Base-by-base conservation (phyloP, 2,888 invertebrate genomes). In the Trissolcus japonicus region DNA sequence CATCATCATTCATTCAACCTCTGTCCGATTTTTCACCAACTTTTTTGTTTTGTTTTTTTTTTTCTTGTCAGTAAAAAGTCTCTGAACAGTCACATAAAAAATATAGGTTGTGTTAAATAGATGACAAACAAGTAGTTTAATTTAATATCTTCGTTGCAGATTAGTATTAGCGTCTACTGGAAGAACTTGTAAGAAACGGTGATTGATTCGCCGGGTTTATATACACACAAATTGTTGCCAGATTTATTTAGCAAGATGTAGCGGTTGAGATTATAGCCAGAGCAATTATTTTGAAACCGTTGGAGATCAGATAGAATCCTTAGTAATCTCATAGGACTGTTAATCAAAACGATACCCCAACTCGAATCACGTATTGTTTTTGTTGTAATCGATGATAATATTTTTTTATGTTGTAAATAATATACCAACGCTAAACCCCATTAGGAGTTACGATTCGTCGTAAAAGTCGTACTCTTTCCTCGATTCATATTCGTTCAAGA, bases 331-430 rank as follows among this genome's bases (percentile, higher is more conserved):
- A 35, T 35, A 35, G 35, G 35, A 35, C 35, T 35, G 11, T 35
- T 7, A 35, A 35, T 35, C 35, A 35, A 35, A 29, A 25, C 25
- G 25, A 25, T 11, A 35, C 35, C 35, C 35, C 2, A 35, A 35
- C 35, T 35, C 35, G n/a, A 46, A 55, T 73, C 35, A 25, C 16
- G 60, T 53, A 80, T 67, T 80, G 77, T 78, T 81, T 81, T 77
- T 82, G 76, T 80, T 82, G 66, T 79, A 62, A 78, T 76, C 78
- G 73, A 76, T 79, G 35, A 81, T 80, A 80, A 78, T 81, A 81
- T 82, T 81, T 81, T 81, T 81, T 82, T 82, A 63, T 78, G 82
- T 81, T 81, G 81, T 82, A 82, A 80, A 81, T 81, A 82, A 78
- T 76, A 67, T 35, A 35, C 66, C 50, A 41, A 61, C 72, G 55